Evolutionary conservation across 2,888 invertebrate genomes (phyloP).

Genomic region (Laothoe populi): DNA sequence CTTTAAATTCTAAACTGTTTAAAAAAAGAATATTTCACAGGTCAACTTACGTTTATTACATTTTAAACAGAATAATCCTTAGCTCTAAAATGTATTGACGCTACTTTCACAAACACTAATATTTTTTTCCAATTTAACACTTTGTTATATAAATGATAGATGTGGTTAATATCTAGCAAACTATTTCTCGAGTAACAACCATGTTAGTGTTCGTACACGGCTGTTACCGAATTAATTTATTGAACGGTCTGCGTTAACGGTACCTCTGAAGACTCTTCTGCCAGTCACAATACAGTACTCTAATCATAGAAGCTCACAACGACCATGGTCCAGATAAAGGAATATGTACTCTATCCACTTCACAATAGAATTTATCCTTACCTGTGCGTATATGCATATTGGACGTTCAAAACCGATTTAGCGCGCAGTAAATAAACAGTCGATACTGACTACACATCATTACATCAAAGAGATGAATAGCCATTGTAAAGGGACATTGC

Average conservation of each 20-base stretch:
- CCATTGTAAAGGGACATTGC: conserved; percentile 64
- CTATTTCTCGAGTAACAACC: conserved; percentile 16
- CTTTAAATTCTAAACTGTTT: too few species aligned
- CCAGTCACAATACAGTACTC: conserved; percentile 57
- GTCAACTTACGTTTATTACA: background rate
- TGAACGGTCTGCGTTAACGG: conserved; percentile 76
- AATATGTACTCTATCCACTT: conserved; percentile 37
- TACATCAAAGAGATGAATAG: conserved; percentile 75
- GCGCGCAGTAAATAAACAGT: conserved; percentile 79
- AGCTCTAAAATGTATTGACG: background rate
- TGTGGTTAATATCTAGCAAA: background rate
- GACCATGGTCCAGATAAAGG: conserved; percentile 37
- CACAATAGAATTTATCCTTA: conserved; percentile 48
- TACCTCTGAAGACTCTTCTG: conserved; percentile 75
- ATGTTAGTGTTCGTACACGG: conserved; percentile 30
- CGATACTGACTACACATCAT: conserved; percentile 80
- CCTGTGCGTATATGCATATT: conserved; percentile 45
- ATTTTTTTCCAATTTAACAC: conserved; percentile 18
- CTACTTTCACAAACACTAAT: conserved; percentile 5
- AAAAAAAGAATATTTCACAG: background rate
- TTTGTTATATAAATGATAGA: conserved; percentile 7
- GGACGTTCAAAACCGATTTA: conserved; percentile 41
- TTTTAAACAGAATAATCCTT: background rate
- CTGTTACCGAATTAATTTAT: conserved; percentile 75
- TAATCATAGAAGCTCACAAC: conserved; percentile 40